Evolutionary conservation across 2,888 invertebrate species (phyloP).

Genomic region (Sphaeridia pumilis): DNA sequence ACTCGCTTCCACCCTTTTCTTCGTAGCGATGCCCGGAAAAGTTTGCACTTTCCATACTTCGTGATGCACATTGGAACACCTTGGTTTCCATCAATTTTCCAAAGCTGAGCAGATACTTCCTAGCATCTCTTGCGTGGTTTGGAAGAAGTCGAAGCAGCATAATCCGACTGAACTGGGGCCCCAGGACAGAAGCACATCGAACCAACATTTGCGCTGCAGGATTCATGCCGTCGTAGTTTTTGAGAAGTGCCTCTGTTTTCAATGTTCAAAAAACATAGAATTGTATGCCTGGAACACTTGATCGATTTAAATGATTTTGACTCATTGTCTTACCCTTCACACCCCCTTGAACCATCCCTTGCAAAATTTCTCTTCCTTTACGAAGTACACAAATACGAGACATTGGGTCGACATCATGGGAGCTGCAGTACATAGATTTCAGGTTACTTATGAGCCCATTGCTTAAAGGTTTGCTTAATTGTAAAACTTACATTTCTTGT

Average conservation of each 20-base stretch:
- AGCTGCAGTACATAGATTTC: not conserved
- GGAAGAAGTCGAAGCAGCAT: slow-evolving; percentile 39
- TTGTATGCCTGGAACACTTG: no score
- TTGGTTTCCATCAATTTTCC: slow-evolving; percentile 23
- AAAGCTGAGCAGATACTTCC: slow-evolving; percentile 24
- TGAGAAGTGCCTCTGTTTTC: slow-evolving; percentile 52
- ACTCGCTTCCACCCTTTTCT: no score
- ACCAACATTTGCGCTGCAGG: slow-evolving; percentile 50
- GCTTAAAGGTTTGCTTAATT: no score
- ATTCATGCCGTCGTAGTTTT: slow-evolving; percentile 52
- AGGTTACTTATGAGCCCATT: not conserved
- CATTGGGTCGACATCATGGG: no score
- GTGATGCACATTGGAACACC: slow-evolving; percentile 13
- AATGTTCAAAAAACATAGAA: no score
- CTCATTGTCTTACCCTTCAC: no score
- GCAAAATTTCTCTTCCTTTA: no score
- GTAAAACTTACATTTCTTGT: slow-evolving; percentile 13
- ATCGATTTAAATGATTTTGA: no score
- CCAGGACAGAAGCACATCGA: slow-evolving; percentile 50
- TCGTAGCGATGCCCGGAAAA: no score
- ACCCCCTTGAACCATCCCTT: no score
- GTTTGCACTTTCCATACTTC: no score
- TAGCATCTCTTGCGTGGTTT: slow-evolving; percentile 18
- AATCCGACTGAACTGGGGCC: slow-evolving; percentile 46
- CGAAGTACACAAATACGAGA: no score